These are phyloP conservation scores for Leptinotarsa rubiginosa DNA, from an alignment of 2,888 invertebrate species.

Conservation along the genomic window DNA sequence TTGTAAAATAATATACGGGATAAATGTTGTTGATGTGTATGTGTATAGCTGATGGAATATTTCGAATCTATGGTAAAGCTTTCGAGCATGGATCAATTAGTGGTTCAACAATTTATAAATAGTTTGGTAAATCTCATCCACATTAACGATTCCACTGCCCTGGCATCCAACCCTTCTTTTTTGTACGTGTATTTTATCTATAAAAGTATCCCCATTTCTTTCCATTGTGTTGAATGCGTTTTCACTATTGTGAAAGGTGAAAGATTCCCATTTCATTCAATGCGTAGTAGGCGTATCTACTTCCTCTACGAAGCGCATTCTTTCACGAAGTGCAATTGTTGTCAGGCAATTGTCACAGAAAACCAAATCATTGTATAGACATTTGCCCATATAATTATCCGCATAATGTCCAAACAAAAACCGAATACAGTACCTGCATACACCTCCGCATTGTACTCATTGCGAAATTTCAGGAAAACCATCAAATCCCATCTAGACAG, in stretches of 20 bases:
- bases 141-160: no score
- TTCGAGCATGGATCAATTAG: no score
- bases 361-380: conserved; percentile 45
- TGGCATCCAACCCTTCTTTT: no score
- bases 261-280: conserved; percentile 11
- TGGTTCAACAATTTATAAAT: no score
- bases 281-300: conserved; percentile 16
- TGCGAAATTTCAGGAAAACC: conserved; percentile 61
- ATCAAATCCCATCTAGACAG: conserved; percentile 60
- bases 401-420: conserved; percentile 53
- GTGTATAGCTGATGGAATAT: no score
- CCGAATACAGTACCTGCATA: conserved; percentile 55
- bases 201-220: not conserved
- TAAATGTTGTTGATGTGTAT: no score
- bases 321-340: conserved; percentile 40
- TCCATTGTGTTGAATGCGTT: not conserved
- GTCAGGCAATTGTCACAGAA: conserved; percentile 27
- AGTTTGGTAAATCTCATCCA: no score
- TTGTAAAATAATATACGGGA: no score
- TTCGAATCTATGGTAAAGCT: no score
- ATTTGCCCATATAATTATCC: conserved; percentile 56
- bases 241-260: conserved; percentile 5
- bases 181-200: not conserved
- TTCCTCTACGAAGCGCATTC: conserved; percentile 27
- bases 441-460: conserved; percentile 57